These are phyloP conservation scores for Psammodynastes pulverulentus DNA, from an alignment of 2,113 vertebrate genomes.

Conservation along the genomic window DNA sequence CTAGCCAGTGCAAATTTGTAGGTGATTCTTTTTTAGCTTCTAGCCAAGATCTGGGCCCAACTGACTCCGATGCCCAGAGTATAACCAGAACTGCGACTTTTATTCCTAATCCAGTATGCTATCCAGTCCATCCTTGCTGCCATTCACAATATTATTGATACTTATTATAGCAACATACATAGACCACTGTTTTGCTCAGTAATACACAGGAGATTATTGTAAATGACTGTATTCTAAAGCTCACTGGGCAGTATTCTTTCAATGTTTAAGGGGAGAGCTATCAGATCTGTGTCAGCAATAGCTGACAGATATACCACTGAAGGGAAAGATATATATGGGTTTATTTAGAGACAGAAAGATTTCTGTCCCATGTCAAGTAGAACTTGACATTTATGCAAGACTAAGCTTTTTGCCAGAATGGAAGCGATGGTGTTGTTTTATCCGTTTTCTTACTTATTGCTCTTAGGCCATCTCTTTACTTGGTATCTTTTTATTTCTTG, in stretches of 20 bases:
- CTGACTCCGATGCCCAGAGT: background rate
- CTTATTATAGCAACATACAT: background rate
- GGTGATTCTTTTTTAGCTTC: background rate
- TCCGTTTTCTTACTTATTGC: background rate
- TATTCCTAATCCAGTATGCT: background rate
- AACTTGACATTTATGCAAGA: background rate
- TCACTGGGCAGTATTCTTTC: background rate
- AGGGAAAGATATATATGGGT: background rate
- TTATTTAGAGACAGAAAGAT: background rate
- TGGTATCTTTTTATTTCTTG: background rate
- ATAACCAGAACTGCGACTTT: background rate
- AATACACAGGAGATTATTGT: background rate
- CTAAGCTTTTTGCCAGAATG: background rate
- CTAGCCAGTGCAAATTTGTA: background rate
- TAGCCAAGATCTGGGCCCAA: background rate
- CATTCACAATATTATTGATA: background rate
- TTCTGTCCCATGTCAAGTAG: background rate
- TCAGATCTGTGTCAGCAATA: background rate
- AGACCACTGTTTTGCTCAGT: background rate
- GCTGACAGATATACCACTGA: background rate
- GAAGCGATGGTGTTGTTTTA: background rate
- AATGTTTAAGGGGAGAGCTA: background rate
- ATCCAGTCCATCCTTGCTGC: background rate
- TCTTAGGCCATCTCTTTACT: background rate
- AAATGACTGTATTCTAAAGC: background rate